These are phyloP conservation scores for Brachionus asplanchnoidis DNA, from an alignment of 1,140 invertebrate genomes.

Conservation along the genomic window DNA sequence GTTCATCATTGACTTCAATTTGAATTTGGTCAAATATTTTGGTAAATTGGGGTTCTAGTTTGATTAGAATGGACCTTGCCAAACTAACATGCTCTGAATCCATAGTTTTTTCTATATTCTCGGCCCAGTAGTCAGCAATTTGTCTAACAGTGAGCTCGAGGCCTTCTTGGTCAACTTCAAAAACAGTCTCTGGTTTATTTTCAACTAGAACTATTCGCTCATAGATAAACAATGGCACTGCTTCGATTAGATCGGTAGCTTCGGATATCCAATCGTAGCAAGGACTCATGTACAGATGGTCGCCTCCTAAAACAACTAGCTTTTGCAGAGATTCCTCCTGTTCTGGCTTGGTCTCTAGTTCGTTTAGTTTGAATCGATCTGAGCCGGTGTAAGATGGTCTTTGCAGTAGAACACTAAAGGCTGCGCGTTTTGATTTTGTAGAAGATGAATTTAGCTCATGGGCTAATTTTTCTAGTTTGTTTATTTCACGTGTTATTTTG, in stretches of 20 bases:
- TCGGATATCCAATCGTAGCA: background rate
- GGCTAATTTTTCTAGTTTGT: background rate
- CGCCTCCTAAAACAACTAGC: background rate
- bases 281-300: background rate
- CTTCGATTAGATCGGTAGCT: background rate
- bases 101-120: background rate
- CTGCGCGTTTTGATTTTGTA: background rate
- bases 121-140: background rate
- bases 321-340: slow-evolving; percentile 1
- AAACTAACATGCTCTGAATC: background rate
- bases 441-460: background rate
- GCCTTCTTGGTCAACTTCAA: background rate
- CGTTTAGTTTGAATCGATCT: background rate
- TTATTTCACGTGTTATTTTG: background rate
- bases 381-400: slow-evolving; percentile 1
- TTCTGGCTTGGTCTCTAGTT: background rate
- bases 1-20: background rate
- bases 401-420: background rate
- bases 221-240: background rate
- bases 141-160: background rate
- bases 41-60: background rate
- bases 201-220: background rate
- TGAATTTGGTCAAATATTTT: background rate
- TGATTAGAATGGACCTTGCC: background rate
- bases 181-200: background rate